phyloP scores from a whole-genome alignment of 2,113 vertebrate genomes.

The Laticauda colubrina region DNA sequence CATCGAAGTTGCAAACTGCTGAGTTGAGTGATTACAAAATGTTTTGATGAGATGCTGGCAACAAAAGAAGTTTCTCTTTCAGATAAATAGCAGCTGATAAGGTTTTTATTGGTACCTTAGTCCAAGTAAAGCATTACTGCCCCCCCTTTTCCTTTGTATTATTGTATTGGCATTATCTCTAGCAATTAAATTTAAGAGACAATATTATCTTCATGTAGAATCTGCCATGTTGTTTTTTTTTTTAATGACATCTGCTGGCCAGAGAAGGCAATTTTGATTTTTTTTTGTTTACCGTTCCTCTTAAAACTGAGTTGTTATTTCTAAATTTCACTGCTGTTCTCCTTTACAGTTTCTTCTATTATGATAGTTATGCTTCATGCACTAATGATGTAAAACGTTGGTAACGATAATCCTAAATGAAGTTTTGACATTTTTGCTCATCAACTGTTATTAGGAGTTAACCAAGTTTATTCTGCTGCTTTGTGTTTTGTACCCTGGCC shows the following conservation, averaged over 20 bases:
- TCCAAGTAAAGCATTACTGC: background rate
- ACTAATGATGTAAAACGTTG: background rate
- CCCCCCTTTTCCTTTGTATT: background rate
- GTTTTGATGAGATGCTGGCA: background rate
- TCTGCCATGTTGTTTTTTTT: constrained; percentile 9
- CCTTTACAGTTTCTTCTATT: background rate
- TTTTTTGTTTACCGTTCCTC: background rate
- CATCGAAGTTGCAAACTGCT: background rate
- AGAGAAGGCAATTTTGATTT: background rate
- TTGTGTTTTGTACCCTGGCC: background rate
- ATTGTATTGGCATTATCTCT: background rate
- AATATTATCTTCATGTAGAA: background rate
- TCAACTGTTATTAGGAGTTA: background rate
- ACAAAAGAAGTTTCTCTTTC: background rate
- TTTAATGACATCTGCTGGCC: constrained; percentile 56
- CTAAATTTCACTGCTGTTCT: background rate
- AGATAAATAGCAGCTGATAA: background rate
- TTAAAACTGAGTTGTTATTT: background rate
- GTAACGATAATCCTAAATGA: background rate
- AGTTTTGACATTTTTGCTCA: background rate
- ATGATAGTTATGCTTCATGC: background rate
- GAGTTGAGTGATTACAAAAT: background rate
- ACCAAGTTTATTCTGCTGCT: background rate
- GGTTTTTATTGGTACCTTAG: background rate
- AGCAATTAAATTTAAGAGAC: background rate